Evolutionary conservation across 2,113 vertebrate genomes (phyloP).

Genomic region (Cisticola juncidis): DNA sequence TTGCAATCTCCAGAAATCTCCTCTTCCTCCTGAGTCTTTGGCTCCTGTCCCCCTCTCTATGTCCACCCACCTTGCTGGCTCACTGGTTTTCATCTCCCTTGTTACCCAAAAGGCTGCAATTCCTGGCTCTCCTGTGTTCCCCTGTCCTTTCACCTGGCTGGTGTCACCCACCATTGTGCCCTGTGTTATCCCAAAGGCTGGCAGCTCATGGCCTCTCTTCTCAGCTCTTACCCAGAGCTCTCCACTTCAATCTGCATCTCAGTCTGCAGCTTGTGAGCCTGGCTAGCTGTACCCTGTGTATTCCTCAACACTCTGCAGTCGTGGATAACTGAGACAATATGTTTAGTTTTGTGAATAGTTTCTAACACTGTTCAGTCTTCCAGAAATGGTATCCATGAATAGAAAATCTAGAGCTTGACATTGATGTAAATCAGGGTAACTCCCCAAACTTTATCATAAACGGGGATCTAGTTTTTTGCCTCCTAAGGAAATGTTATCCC

Average conservation of each 20-base stretch:
- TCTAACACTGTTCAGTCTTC: not conserved
- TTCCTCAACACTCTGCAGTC: not conserved
- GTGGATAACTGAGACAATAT: not conserved
- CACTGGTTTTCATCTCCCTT: not conserved
- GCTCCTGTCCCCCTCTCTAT: not conserved
- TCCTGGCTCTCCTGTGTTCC: not conserved
- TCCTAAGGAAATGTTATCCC: not conserved
- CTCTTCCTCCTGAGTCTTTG: fast-evolving
- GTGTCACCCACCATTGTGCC: not conserved
- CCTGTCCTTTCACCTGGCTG: not conserved
- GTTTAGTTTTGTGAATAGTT: not conserved
- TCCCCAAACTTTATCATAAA: not conserved
- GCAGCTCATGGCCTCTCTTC: not conserved
- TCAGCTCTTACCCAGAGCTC: not conserved
- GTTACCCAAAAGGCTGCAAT: not conserved
- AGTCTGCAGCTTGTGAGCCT: not conserved
- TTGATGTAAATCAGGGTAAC: not conserved
- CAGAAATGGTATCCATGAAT: not conserved
- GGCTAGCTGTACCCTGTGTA: fast-evolving
- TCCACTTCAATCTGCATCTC: not conserved
- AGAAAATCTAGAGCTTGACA: not conserved
- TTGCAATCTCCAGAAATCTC: not conserved
- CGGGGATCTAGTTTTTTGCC: not conserved
- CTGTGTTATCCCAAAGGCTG: not conserved
- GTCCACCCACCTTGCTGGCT: not conserved